Evolutionary conservation across 1,140 invertebrate species (phyloP), one percentile per base, ranked within the genome.

Genomic region (Himalopsyche phryganea): DNA sequence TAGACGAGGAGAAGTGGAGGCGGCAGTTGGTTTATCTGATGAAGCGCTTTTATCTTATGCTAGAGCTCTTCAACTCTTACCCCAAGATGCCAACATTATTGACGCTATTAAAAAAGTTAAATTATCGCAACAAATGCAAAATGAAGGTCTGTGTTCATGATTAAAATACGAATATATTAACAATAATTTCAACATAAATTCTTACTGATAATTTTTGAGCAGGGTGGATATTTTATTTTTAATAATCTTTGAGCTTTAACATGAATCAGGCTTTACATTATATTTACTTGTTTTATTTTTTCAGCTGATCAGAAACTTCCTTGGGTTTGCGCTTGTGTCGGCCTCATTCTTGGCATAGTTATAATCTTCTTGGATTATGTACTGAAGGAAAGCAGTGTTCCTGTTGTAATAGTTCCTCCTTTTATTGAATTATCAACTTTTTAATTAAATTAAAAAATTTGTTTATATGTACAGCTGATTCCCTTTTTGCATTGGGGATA

Each of bases 1-100:
- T 73, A 79, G 89, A 49, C 85, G 87, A 70, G 90, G 83, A 36
- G 89, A 92, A 76, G 85, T 91, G 9, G 85, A 90, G 73, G 83
- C 81, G 66, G 82, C 85, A 13, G 85, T 85, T 62, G 83, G 80
- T 44, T 78, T 85, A 50, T 88, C 84, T 69, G 74, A 75, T 60
- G 83, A 87, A 69, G 89, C 90, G 11, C 73, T 88, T 53, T 74
- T 85, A 50, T 89, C 87, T 40, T 91, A 90, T 65, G 80, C 80
- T 61, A 77, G 81, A 69, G 86, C 87, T 35, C 72, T 87, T 49
- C 79, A 80, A 61, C 71, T 88, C 20, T 82, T 89, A 64, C 86
- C 87, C 40, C 81, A 85, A 38, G 88, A 91, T 76, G 67, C 77
- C 38, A 83, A 77, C 48, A 76, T 90, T 57, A 72, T 82, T 58